These are phyloP conservation scores for Andinoacara biseriatus DNA, from an alignment of 2,113 vertebrate genomes.

Conservation along the genomic window DNA sequence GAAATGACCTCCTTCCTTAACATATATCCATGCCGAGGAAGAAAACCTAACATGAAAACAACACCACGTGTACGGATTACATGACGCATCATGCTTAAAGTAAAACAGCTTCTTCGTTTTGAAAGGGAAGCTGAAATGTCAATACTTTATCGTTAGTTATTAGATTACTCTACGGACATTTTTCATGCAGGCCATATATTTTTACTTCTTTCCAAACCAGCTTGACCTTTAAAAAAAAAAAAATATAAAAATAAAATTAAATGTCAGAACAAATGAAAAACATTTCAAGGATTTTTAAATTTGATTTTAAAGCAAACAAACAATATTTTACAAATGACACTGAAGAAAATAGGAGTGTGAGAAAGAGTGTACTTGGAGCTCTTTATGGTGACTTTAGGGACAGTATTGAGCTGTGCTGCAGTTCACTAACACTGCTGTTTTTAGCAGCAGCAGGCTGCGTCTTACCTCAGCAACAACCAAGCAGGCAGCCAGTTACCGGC, in stretches of 20 bases:
- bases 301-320: background rate
- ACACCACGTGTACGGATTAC: background rate
- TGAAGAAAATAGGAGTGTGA: background rate
- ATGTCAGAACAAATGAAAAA: conserved; percentile 3
- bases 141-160: background rate
- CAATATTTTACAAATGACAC: background rate
- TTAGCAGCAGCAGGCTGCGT: too few relatives aligned
- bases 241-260: background rate
- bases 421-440: too few relatives aligned
- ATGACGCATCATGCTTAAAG: background rate
- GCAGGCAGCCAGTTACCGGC: background rate
- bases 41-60: background rate
- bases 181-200: background rate
- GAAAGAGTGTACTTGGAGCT: background rate
- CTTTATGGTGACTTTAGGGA: background rate
- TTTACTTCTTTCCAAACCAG: background rate
- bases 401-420: background rate
- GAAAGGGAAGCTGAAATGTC: conserved; percentile 10
- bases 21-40: background rate
- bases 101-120: background rate
- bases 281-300: background rate
- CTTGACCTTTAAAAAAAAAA: background rate
- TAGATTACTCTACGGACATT: background rate
- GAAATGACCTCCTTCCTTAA: background rate
- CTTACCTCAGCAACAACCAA: background rate